A percentile compares a stretch with the other conserved stretches of the same genome.
Evolutionary conservation across 2,113 vertebrate genomes (phyloP).

Genomic region (Motacilla tschutschensis): DNA sequence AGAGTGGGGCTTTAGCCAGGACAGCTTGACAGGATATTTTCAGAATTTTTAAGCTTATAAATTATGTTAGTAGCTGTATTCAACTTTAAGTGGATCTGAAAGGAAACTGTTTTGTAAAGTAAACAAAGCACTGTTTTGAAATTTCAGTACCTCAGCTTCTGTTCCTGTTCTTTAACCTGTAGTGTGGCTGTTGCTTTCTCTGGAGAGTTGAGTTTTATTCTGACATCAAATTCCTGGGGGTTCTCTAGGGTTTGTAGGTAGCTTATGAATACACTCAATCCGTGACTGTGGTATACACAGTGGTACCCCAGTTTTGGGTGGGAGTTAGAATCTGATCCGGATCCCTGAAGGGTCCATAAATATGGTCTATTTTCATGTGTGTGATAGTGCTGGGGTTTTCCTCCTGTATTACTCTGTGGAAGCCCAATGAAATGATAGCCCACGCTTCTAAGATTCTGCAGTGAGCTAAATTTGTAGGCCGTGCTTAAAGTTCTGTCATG

Average conservation of each 20-base stretch:
- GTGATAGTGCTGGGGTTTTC: background rate
- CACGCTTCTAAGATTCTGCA: background rate
- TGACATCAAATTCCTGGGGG: background rate
- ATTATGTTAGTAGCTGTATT: background rate
- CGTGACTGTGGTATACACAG: background rate
- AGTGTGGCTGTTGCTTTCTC: background rate
- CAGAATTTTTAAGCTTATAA: background rate
- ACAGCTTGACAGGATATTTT: background rate
- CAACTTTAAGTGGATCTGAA: background rate
- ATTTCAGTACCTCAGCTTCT: background rate
- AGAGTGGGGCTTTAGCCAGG: background rate
- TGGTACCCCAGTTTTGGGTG: background rate
- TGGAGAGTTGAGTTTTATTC: background rate
- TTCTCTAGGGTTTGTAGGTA: accelerated
- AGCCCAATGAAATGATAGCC: background rate
- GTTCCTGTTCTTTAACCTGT: background rate
- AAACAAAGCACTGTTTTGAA: background rate
- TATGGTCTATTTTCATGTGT: background rate
- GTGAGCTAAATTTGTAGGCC: background rate
- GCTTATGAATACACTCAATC: background rate
- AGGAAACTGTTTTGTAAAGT: background rate
- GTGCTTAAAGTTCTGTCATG: background rate
- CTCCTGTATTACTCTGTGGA: background rate
- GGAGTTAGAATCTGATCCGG: background rate
- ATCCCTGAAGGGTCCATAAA: background rate